Evolutionary conservation across 2,113 vertebrate species (phyloP).

Genomic region (Herpailurus yagouaroundi): DNA sequence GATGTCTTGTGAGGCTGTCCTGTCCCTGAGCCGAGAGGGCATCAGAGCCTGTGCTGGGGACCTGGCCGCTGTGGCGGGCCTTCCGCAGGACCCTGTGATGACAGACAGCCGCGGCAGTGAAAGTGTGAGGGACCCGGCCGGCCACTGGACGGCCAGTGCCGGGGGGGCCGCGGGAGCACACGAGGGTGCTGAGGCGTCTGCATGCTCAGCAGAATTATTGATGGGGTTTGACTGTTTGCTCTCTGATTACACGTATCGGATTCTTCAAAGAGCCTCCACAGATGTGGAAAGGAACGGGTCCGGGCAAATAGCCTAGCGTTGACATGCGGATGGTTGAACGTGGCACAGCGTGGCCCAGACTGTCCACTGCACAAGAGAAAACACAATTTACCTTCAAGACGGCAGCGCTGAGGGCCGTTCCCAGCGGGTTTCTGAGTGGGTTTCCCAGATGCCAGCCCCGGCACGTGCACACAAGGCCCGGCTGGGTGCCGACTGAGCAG

Average conservation of each 20-base stretch:
- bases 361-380: background rate
- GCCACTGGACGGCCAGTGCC: rapidly evolving
- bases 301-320: background rate
- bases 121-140: background rate
- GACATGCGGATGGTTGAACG: background rate
- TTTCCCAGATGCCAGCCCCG: background rate
- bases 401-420: background rate
- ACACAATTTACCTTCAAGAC: rapidly evolving
- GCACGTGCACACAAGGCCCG: rapidly evolving
- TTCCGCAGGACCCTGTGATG: background rate
- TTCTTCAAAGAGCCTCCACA: conserved; percentile 30
- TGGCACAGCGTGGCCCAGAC: background rate
- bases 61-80: background rate
- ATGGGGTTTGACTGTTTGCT: conserved; percentile 45
- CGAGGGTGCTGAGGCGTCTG: conserved; percentile 43
- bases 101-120: background rate
- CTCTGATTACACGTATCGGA: conserved; percentile 49
- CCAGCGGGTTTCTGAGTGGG: background rate
- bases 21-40: background rate
- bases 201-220: conserved; percentile 56
- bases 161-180: background rate
- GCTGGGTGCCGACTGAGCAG: background rate
- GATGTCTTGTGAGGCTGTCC: background rate
- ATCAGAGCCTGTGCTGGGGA: rapidly evolving
- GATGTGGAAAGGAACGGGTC: background rate